phyloP scores from a whole-genome alignment of 2,888 invertebrate species.

The Calliopum simillimum region DNA sequence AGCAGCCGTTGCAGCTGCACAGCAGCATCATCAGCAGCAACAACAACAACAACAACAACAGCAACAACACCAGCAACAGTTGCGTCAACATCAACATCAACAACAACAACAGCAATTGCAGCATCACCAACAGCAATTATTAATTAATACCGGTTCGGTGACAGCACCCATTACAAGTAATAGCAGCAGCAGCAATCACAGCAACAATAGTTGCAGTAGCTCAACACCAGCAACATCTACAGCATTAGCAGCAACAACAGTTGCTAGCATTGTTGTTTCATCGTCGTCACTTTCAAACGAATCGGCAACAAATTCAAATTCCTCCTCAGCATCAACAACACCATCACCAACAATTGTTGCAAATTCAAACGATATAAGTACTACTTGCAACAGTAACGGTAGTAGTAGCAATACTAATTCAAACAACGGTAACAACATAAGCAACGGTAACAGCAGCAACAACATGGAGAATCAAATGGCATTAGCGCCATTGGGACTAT shows the following conservation, averaged over 20 bases:
- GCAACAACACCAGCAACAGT: conserved; percentile 49
- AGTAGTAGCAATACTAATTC: conserved; percentile 35
- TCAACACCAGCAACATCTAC: conserved; percentile 39
- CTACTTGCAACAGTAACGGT: conserved; percentile 41
- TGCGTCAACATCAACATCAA: conserved; percentile 34
- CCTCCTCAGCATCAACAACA: conserved; percentile 57
- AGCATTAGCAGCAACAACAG: conserved; percentile 40
- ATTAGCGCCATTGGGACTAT: conserved; percentile 81
- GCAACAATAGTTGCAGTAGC: conserved; percentile 45
- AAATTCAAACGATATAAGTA: conserved; percentile 48
- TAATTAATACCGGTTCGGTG: too few relatives aligned
- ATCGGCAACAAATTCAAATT: conserved; percentile 51
- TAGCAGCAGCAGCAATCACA: conserved; percentile 44
- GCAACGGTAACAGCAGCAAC: conserved; percentile 55
- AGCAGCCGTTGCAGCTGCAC: conserved; percentile 56
- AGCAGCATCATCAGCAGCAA: conserved; percentile 56
- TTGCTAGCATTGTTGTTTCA: conserved; percentile 27
- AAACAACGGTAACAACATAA: conserved; percentile 46
- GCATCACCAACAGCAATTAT: conserved; percentile 44
- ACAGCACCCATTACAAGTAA: conserved; percentile 45
- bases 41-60: conserved; percentile 57
- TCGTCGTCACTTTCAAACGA: conserved; percentile 49
- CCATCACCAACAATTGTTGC: conserved; percentile 55
- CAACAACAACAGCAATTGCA: conserved; percentile 45
- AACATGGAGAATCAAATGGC: conserved; percentile 70